Evolutionary conservation across 2,888 invertebrate species (phyloP).

Genomic region (Melanostoma scalare): DNA sequence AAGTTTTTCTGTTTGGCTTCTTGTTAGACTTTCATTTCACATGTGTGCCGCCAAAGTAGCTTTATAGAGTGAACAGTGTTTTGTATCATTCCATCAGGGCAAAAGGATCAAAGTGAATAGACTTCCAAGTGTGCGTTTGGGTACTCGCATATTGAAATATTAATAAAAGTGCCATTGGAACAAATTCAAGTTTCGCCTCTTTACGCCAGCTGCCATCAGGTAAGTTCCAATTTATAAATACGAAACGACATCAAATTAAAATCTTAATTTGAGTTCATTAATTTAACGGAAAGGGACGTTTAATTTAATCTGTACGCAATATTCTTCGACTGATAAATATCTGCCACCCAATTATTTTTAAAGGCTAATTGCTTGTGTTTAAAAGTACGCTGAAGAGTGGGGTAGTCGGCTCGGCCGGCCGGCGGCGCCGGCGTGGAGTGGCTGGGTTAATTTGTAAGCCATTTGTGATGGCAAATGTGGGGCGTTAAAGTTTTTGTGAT

Average conservation of each 20-base stretch:
- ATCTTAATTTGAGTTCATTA: conserved; percentile 58
- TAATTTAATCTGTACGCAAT: conserved; percentile 60
- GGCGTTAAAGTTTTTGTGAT: conserved; percentile 50
- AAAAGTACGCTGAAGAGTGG: conserved; percentile 20
- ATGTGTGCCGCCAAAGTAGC: conserved; percentile 54
- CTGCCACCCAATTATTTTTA: conserved; percentile 19
- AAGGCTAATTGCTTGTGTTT: background rate
- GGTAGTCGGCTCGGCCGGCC: background rate
- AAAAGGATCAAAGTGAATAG: conserved; percentile 17
- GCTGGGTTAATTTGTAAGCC: conserved; percentile 58
- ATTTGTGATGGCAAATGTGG: conserved; percentile 35
- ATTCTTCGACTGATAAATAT: conserved; percentile 55
- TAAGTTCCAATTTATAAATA: conserved; percentile 31
- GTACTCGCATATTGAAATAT: conserved; percentile 19
- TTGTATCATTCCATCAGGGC: conserved; percentile 4
- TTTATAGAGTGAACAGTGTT: conserved; percentile 14
- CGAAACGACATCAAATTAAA: conserved; percentile 60
- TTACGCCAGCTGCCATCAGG: background rate
- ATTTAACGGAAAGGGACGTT: conserved; percentile 51
- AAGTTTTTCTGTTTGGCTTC: conserved; percentile 34
- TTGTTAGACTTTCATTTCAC: conserved; percentile 43
- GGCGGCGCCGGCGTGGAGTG: background rate
- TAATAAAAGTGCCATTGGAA: conserved; percentile 14
- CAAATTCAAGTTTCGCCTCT: conserved; percentile 8
- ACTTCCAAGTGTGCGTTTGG: conserved; percentile 12